phyloP scores from a whole-genome alignment of 2,113 vertebrate genomes.

The Coregonus clupeaformis region DNA sequence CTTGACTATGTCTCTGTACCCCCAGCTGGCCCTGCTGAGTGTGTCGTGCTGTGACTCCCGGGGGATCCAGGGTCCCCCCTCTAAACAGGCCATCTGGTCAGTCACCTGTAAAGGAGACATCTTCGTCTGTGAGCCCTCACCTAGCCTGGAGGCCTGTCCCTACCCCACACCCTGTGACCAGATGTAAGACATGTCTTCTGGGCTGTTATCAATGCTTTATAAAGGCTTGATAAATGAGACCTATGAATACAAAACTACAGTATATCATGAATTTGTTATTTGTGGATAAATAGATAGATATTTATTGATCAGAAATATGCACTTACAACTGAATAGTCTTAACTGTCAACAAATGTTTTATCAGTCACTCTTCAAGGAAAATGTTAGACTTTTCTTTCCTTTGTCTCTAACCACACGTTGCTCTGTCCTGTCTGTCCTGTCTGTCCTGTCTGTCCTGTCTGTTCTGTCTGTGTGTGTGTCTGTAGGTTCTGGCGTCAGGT shows the following conservation, averaged over 20 bases:
- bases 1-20: constrained; percentile 5
- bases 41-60: constrained; percentile 89
- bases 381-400: too few species aligned
- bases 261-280: not conserved
- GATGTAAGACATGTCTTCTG: constrained; percentile 78
- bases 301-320: too few species aligned
- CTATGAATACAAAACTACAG: not conserved
- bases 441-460: not conserved
- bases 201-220: not conserved
- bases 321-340: too few species aligned
- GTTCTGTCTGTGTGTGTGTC: not conserved
- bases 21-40: constrained; percentile 86
- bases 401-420: too few species aligned
- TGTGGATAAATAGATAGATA: not conserved
- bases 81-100: constrained; percentile 93
- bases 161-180: constrained; percentile 86
- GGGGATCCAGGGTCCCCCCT: constrained; percentile 84
- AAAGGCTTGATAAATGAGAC: not conserved
- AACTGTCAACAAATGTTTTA: too few species aligned
- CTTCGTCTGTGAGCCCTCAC: constrained; percentile 90
- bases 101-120: constrained; percentile 95
- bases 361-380: too few species aligned
- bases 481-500: constrained; percentile 95
- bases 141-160: constrained; percentile 78
- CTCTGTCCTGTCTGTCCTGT: too few species aligned